Evolutionary conservation across 2,888 invertebrate species (phyloP), one percentile per base, ranked within the genome.

Genomic region (Cryptus armator): DNA sequence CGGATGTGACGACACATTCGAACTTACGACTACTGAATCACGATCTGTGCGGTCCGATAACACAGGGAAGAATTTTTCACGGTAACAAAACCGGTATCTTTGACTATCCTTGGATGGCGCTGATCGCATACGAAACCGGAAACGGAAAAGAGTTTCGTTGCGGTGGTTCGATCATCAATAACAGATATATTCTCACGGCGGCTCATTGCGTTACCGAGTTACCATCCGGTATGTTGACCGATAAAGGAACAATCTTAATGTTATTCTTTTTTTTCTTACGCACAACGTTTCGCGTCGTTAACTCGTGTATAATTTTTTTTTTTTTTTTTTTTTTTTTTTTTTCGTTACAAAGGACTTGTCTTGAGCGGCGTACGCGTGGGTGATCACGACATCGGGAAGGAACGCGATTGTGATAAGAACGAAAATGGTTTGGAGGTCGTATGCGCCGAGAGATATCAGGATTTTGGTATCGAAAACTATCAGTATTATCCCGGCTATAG

Each of bases 71-170:
- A 88, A 95, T 97, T 67, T 94, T 95, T 32, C 95, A 95, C 2
- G 97, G 97, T 0, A 94, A 95, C 64, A 93, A 94, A 81, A 96
- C 97, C 0, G 92, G 92, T 0, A 91, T 97, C 4, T 95, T 95
- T 56, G 96, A 97, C 88, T 96, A 95, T 93, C 97, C 97, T 0
- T 97, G 97, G 97, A 96, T 97, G 96, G 96, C 96, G 0, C 93
- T 97, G 1, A 91, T 97, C n/a, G 95, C 95, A 1, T 97, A 97
- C 86, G 86, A 91, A 19, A 91, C 90, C 51, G 88, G 92, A 10
- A 48, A 78, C 6, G 86, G 43, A 9, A 83, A 84, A 6, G 91
- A 91, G 77, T 92, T 90, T 81, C 92, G 89, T 70, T 93, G 91
- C 74, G 93, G 93, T 64, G 96, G 95, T 1, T 92, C 95, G 0